Evolutionary conservation across 2,113 vertebrate genomes (phyloP), one percentile per base, ranked within the genome.

Genomic region (Tragulus kanchil): DNA sequence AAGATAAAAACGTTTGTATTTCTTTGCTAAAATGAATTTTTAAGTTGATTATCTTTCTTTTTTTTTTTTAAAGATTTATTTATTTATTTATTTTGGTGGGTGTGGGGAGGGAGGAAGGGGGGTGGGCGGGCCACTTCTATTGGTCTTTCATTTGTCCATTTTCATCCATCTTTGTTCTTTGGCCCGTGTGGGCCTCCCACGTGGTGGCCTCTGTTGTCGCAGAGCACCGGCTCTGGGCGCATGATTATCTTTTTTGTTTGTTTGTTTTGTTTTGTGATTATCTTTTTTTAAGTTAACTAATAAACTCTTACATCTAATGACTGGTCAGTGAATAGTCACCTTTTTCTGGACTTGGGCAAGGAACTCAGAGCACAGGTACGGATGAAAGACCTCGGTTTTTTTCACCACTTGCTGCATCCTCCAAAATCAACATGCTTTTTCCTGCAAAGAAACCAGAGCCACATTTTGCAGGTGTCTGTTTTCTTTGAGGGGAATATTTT

Each of bases 381-480:
- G 69, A 2, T 31, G 31, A 23, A 78, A 58, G 62, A 85, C 58
- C 6, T 64, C 52, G 45, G 25, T 0, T 89, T 75, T 75, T 94
- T 61, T 85, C 6, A 31, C 62, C 31, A 16, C 81, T 59, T 25
- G 23, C 89, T 21, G 16, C 21, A 1, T 36, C 48, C 88, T 81
- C 45, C 78, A 83, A 67, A 79, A 83, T 36, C 15, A 94, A 54
- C 75, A 56, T 6, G 23, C 0, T 6, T 86, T 86, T 78, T 97
- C 97, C 95, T 92, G 85, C 28, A 69, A 77, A 79, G 75, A 65
- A 85, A 90, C 75, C 11, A 77, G 48, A 87, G 97, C 85, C 64
- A 89, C 16, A 4, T 96, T 97, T 93, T 96, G 75, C 96, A 97
- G 97, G 90, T 92, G 93, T 69, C 86, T 90, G 26, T 96, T 97